These are phyloP conservation scores for Heliconius ismenius DNA, from an alignment of 2,888 invertebrate genomes.

Conservation along the genomic window DNA sequence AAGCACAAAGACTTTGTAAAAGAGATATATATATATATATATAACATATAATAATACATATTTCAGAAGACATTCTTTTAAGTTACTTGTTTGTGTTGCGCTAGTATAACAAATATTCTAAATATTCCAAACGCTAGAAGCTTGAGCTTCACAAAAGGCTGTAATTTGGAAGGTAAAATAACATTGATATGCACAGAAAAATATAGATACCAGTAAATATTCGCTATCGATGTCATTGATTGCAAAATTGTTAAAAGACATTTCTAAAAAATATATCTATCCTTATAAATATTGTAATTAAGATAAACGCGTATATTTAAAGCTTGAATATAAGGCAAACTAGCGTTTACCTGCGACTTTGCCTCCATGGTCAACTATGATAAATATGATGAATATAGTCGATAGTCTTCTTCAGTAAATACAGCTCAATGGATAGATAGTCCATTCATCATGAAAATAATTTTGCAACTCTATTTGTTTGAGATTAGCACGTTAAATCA, in stretches of 20 bases:
- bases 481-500: too few relatives aligned
- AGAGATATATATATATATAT: not conserved
- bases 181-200: too few relatives aligned
- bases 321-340: too few relatives aligned
- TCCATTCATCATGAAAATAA: too few relatives aligned
- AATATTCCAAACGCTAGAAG: not conserved
- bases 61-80: not conserved
- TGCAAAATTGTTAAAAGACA: not conserved
- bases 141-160: not conserved
- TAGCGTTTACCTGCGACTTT: too few relatives aligned
- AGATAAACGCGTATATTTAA: too few relatives aligned
- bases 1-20: constrained; percentile 16
- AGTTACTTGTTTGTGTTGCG: not conserved
- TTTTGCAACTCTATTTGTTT: too few relatives aligned
- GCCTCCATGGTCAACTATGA: too few relatives aligned
- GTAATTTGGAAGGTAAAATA: not conserved
- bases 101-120: not conserved
- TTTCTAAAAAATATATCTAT: not conserved
- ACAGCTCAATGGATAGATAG: too few relatives aligned
- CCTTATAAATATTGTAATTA: too few relatives aligned
- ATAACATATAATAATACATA: not conserved
- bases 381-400: too few relatives aligned
- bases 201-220: not conserved
- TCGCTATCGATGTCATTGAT: not conserved
- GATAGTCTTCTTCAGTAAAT: too few relatives aligned